Percentiles rank a stretch among this genome's conserved stretches.
Conservation (phyloP, 2,113 vertebrate genomes). For the Misgurnus anguillicaudatus region DNA sequence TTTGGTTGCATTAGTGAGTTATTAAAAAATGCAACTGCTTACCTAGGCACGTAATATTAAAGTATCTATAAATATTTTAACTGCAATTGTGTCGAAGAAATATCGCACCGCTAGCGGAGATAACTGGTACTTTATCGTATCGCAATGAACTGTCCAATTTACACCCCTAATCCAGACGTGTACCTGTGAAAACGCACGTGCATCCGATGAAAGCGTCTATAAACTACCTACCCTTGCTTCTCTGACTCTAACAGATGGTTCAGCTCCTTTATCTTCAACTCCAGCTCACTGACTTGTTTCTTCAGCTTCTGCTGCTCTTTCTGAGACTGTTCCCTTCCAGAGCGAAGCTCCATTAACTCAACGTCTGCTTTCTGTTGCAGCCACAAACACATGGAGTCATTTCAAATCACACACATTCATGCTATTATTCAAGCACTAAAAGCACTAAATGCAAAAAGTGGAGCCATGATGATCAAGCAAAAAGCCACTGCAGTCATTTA, state of each 20-base stretch:
- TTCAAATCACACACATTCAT: not conserved
- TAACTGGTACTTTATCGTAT: no score
- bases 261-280: conserved; percentile 79
- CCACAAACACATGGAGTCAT: conserved; percentile 30
- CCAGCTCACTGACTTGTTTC: conserved; percentile 77
- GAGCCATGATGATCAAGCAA: not conserved
- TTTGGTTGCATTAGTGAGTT: no score
- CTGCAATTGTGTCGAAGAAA: no score
- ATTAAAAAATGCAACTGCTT: no score
- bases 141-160: no score
- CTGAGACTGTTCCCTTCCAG: conserved; percentile 79
- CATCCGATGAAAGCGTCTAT: no score
- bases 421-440: not conserved
- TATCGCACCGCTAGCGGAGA: no score
- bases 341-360: conserved; percentile 78
- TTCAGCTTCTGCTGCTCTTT: conserved; percentile 79
- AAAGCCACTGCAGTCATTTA: not conserved
- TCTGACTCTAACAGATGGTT: conserved; percentile 79
- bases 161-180: no score
- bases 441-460: not conserved
- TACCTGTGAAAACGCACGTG: no score
- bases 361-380: conserved; percentile 84
- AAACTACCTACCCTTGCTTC: conserved; percentile 77
- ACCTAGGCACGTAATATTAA: no score
- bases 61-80: no score